phyloP scores from a whole-genome alignment of 1,140 invertebrate species.

The Atta texana region DNA sequence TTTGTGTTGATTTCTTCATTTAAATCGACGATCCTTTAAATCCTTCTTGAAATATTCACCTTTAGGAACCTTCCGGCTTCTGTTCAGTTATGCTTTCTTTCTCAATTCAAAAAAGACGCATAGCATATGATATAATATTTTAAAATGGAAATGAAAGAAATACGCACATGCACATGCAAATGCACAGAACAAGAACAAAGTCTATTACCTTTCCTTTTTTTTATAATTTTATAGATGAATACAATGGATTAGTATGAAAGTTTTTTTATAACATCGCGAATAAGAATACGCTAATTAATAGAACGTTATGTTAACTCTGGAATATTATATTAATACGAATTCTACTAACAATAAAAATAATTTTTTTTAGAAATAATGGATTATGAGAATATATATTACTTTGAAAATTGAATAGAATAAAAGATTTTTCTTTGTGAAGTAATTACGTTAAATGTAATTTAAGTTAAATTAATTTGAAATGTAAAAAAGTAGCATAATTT shows the following conservation, averaged over 20 bases:
- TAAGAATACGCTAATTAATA: conserved; percentile 55
- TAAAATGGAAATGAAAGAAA: conserved; percentile 36
- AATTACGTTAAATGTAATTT: not conserved
- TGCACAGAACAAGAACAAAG: not conserved
- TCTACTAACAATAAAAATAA: not conserved
- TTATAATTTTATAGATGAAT: not conserved
- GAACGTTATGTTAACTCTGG: conserved; percentile 7
- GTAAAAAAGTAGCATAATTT: not conserved
- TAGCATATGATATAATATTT: conserved; percentile 24
- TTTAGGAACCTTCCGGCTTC: not conserved
- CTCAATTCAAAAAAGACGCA: not conserved
- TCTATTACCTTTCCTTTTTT: conserved; percentile 54
- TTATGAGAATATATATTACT: not conserved
- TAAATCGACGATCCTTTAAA: conserved; percentile 22
- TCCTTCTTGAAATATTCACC: conserved; percentile 36
- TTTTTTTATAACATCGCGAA: conserved; percentile 17
- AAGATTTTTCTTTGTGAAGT: not conserved
- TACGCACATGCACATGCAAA: no score
- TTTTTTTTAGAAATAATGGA: not conserved
- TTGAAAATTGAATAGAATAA: not conserved
- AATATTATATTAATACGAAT: conserved; percentile 44
- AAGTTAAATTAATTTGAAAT: not conserved
- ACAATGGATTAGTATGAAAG: conserved; percentile 13
- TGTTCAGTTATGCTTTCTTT: not conserved
- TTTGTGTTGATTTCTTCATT: conserved; percentile 50